These are phyloP conservation scores for Ctenomys sociabilis DNA, from an alignment of 2,113 vertebrate species.

Conservation along the genomic window DNA sequence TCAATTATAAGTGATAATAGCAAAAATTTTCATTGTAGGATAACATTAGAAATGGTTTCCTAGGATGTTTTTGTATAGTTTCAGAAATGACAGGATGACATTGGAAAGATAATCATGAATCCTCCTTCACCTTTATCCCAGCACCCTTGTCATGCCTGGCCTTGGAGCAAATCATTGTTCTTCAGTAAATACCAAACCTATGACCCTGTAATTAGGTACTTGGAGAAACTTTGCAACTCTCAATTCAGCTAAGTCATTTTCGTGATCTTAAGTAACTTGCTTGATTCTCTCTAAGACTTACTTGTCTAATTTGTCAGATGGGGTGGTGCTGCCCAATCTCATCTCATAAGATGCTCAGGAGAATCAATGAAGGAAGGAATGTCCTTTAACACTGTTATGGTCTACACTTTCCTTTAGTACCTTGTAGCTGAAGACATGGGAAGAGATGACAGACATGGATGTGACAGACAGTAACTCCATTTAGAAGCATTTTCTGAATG, in stretches of 20 bases:
- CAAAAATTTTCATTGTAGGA: conserved; percentile 53
- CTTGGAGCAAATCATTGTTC: neutral
- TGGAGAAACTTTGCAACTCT: neutral
- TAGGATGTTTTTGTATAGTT: neutral
- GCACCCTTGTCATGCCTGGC: neutral
- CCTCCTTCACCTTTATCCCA: neutral
- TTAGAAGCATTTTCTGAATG: conserved; percentile 5
- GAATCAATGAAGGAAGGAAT: neutral
- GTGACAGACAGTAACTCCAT: neutral
- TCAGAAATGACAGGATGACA: neutral
- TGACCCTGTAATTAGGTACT: neutral
- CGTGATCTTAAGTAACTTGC: neutral
- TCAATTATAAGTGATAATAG: conserved; percentile 57
- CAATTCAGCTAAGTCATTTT: neutral
- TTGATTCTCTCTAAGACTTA: conserved; percentile 11
- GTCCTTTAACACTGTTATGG: neutral
- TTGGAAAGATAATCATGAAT: neutral
- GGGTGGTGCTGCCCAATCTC: neutral
- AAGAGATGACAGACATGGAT: neutral
- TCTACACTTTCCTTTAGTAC: neutral
- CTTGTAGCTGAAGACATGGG: neutral
- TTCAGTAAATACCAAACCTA: neutral
- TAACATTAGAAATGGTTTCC: neutral
- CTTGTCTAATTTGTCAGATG: neutral
- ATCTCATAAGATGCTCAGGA: neutral